Evolutionary conservation across 2,113 vertebrate species (phyloP).

Genomic region (Camelus dromedarius): DNA sequence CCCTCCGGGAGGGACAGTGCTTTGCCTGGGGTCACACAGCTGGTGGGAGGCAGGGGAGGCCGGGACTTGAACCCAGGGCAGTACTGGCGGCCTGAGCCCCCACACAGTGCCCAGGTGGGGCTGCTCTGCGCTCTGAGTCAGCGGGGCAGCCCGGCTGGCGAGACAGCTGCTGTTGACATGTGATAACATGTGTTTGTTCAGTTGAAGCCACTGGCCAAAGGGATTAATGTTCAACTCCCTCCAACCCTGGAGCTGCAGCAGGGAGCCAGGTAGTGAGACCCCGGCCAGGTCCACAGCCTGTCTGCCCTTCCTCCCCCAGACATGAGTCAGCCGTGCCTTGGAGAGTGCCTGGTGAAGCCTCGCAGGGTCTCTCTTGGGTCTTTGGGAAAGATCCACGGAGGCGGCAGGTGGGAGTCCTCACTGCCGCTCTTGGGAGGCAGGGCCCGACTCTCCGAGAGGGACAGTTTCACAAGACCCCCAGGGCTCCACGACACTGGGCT

Average conservation of each 20-base stretch:
- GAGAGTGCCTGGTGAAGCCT: rapidly evolving
- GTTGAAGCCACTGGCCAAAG: neutral
- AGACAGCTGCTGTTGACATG: neutral
- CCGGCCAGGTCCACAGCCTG: neutral
- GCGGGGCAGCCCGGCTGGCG: neutral
- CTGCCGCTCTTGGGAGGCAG: neutral
- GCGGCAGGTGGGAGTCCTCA: neutral
- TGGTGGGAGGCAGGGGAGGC: neutral
- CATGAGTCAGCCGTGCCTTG: neutral
- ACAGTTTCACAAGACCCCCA: neutral
- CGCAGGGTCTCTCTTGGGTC: neutral
- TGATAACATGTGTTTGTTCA: conserved; percentile 45
- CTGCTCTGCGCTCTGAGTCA: neutral
- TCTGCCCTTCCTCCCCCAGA: too few species aligned
- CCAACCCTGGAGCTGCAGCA: neutral
- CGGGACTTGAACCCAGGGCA: neutral
- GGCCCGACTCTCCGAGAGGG: neutral
- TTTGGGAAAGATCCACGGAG: neutral
- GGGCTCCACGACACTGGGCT: neutral
- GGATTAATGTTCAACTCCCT: conserved; percentile 56
- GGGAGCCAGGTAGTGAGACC: neutral
- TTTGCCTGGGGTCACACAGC: neutral
- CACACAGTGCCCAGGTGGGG: neutral
- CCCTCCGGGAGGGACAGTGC: neutral
- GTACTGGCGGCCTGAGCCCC: neutral